Conservation (phyloP, 1,140 invertebrate species). For the Drosophila burlai region DNA sequence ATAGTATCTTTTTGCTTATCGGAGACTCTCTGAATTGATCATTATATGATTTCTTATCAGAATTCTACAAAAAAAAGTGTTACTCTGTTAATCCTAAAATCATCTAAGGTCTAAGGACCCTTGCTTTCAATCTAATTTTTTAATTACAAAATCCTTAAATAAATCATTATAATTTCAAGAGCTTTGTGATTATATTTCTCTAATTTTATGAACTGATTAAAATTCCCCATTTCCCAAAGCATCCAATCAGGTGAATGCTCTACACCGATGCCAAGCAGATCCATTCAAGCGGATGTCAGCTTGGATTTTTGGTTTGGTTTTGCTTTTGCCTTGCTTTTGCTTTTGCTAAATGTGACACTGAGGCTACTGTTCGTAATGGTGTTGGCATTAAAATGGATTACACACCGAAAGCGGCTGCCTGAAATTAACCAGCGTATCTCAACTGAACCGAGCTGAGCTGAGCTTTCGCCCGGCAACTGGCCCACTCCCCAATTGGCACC, state of each 20-base stretch:
- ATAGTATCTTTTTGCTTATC: too few species aligned
- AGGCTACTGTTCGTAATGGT: constrained; percentile 84
- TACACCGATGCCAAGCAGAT: constrained; percentile 17
- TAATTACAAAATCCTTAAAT: not conserved
- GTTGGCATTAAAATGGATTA: constrained; percentile 84
- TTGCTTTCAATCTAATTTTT: too few species aligned
- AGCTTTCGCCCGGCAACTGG: constrained; percentile 49
- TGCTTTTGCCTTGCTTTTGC: constrained; percentile 60
- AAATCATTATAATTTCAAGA: not conserved
- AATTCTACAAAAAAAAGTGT: too few species aligned
- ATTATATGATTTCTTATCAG: too few species aligned
- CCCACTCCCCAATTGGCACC: constrained; percentile 52
- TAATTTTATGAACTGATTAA: not conserved
- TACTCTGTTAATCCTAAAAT: too few species aligned
- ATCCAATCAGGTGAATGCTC: constrained; percentile 5
- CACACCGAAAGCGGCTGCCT: constrained; percentile 71
- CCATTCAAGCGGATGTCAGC: constrained; percentile 58
- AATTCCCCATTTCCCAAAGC: not conserved
- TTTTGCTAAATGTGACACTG: constrained; percentile 82
- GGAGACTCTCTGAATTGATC: too few species aligned
- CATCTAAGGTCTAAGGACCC: too few species aligned
- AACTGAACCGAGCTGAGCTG: constrained; percentile 50
- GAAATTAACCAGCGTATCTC: constrained; percentile 43
- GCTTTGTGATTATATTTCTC: too few species aligned
- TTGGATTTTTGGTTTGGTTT: constrained; percentile 55